Base-by-base conservation (phyloP, 1,140 invertebrate genomes). In the Drosophila albomicans region DNA sequence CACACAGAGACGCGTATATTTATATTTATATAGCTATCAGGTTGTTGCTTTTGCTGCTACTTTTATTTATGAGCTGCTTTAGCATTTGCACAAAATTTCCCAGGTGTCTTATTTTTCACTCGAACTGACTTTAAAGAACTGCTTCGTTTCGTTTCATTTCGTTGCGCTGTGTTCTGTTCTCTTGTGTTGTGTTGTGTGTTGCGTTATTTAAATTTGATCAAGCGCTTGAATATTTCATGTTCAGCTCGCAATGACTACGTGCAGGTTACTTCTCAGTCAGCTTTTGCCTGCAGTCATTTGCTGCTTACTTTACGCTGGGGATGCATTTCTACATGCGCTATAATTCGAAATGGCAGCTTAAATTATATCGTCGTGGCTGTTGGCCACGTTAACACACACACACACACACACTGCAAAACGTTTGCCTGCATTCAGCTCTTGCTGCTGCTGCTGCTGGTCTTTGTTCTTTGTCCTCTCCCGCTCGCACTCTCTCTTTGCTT, bases 41-140 rank as follows among this genome's bases (percentile, higher is more conserved):
- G n/a, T 48, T 25, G 25, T 41, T 68, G 8, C 38, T 56, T 41
- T 10, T 16, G 28, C 35, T 56, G 51, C 13, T 28, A 25, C 51
- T 52, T 48, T 75, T 78, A 75, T 79, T 71, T 75, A 75, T 79
- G 76, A 66, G 48, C 51, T 62, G 35, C 63, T 64, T 65, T 20
- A 45, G 61, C 76, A 70, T 61, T 75, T 71, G 54, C 51, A 56
- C 73, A 79, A 79, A 79, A 79, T 79, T 79, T 79, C 76, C 76
- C 76, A 71, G 63, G 76, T 76, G 76, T 41, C 73, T 75, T 56
- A 75, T 79, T 66, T 65, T 54, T 75, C 30, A 57, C 54, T 68
- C 35, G 52, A 16, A 8, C 45, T 28, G 51, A 38, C 49, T 57
- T 69, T 63, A 71, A 71, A 73, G 30, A 35, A 57, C 13, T 57